Percentiles rank a stretch among this genome's conserved stretches.
phyloP scores from a whole-genome alignment of 1,140 invertebrate species.

The Pectinophora gossypiella region DNA sequence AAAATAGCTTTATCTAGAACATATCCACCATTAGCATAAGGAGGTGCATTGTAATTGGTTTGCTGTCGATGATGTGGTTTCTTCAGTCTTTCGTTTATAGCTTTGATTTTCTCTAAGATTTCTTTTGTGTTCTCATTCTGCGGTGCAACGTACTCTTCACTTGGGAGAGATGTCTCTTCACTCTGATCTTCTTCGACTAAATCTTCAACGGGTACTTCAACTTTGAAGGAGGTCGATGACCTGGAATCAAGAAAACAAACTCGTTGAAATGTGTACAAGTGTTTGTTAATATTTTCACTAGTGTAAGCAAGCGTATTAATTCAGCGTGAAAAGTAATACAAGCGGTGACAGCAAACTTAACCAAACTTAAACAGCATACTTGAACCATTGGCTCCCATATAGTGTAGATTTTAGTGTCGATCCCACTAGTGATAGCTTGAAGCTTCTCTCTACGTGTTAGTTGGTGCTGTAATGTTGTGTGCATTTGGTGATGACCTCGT shows the following conservation, averaged over 20 bases:
- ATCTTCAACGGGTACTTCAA: constrained; percentile 1
- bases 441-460: constrained; percentile 39
- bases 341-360: constrained; percentile 22
- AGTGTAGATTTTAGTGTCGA: constrained; percentile 4
- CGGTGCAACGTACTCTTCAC: constrained; percentile 17
- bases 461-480: constrained; percentile 23
- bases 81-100: constrained; percentile 45
- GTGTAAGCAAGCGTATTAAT: constrained; percentile 29
- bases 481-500: neutral
- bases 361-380: constrained; percentile 37
- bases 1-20: constrained; percentile 42
- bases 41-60: constrained; percentile 30
- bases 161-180: constrained; percentile 35
- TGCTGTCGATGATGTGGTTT: constrained; percentile 35
- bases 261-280: neutral
- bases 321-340: constrained; percentile 29
- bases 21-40: constrained; percentile 26
- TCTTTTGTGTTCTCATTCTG: constrained; percentile 29
- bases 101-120: constrained; percentile 59
- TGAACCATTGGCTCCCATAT: constrained; percentile 31
- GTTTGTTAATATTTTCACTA: neutral
- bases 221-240: neutral
- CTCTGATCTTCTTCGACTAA: constrained; percentile 13
- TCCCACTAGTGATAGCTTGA: constrained; percentile 16
- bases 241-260: neutral